Evolutionary conservation across 2,797 vertebrate species (phyloP), one percentile per base, ranked within the genome.

Genomic region (Eospalax fontanierii): DNA sequence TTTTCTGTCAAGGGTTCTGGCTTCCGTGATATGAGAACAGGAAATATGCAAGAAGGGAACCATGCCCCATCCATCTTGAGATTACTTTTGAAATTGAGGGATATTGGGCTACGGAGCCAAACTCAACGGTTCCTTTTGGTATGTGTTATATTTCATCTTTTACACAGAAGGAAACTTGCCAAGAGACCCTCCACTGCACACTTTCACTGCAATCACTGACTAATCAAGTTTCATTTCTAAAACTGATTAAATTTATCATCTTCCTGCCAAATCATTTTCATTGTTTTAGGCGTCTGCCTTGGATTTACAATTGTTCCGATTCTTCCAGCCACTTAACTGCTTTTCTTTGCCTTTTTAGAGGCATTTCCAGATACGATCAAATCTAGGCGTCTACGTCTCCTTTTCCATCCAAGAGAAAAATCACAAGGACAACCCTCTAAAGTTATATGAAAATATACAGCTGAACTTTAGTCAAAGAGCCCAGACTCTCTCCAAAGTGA

Each of bases 361-460:
- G 3, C 73, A 74, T 70, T 88, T 93, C 83, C 82, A 95, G 61
- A 65, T 80, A 75, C 28, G 19, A 33, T 65, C 40, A 83, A 89
- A 92, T 83, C 71, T 76, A 50, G 24, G 70, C 66, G 50, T 35
- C 66, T 63, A 54, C 46, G 90, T 79, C 59, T 79, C 78, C 81
- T 93, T 94, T 81, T 89, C 73, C 61, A 89, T n/a, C 66, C 71
- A 70, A 84, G 30, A 94, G 83, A 74, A 87, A n/a, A 90, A 84
- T 86, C 80, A 75, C 75, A 93, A 22, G 21, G 54, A 73, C 85
- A 88, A 40, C 89, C 66, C 75, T 66, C 74, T 75, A 30, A 92
- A 87, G 79, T 73, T 75, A 46, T 19, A 26, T 57, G 61, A 88
- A 90, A 91, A 91, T 46, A 50, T 46, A 65, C 26, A 66, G 86